phyloP scores from a whole-genome alignment of 2,888 invertebrate species.

The Agonopterix alstromeriana region DNA sequence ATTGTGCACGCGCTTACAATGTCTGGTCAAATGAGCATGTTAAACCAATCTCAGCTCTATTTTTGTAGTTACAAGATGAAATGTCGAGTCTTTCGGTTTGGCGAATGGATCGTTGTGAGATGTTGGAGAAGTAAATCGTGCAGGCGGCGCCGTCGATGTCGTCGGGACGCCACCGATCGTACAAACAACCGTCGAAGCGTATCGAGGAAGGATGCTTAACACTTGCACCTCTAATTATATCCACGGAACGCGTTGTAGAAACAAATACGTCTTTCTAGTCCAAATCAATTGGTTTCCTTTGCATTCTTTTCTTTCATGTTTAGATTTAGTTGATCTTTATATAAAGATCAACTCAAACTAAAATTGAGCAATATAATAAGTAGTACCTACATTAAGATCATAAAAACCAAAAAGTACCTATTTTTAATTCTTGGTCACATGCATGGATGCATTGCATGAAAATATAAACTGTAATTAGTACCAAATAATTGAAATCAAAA shows the following conservation, averaged over 20 bases:
- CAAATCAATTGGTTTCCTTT: slow-evolving; percentile 18
- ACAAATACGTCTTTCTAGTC: slow-evolving; percentile 50
- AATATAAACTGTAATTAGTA: too few species aligned
- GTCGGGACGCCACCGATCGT: slow-evolving; percentile 56
- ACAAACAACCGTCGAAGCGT: slow-evolving; percentile 63
- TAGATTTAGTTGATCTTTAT: neutral
- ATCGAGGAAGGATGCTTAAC: slow-evolving; percentile 70
- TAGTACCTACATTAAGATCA: too few species aligned
- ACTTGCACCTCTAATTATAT: slow-evolving; percentile 71
- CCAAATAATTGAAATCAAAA: too few species aligned
- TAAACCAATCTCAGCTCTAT: slow-evolving; percentile 20
- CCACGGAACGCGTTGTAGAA: slow-evolving; percentile 51
- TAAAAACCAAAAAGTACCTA: too few species aligned
- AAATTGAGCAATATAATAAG: too few species aligned
- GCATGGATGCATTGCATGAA: too few species aligned
- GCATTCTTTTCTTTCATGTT: slow-evolving; percentile 7
- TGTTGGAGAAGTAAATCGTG: slow-evolving; percentile 42
- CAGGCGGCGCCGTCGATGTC: slow-evolving; percentile 70
- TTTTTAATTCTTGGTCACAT: too few species aligned
- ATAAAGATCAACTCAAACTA: too few species aligned
- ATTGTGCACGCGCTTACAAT: slow-evolving; percentile 14
- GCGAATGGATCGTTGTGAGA: slow-evolving; percentile 31
- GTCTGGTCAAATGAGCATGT: slow-evolving; percentile 3
- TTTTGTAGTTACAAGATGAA: slow-evolving; percentile 11
- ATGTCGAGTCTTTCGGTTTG: slow-evolving; percentile 14